These are phyloP conservation scores for Euclidia mi DNA, from an alignment of 2,888 invertebrate species.

Conservation along the genomic window DNA sequence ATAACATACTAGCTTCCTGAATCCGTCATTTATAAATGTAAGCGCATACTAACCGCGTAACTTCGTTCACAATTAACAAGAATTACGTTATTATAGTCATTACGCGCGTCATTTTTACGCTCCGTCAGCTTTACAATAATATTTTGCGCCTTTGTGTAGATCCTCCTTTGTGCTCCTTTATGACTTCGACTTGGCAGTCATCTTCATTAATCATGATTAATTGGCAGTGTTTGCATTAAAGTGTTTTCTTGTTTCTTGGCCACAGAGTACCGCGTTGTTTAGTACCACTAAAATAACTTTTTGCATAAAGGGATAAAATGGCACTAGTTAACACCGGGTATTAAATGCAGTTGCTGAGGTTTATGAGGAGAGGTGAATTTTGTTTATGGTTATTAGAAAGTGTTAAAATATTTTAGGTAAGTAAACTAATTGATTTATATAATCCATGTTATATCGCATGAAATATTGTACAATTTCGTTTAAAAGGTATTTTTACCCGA, in stretches of 20 bases:
- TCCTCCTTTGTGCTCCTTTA: constrained; percentile 36
- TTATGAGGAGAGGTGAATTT: too few species aligned
- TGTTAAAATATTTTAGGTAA: too few species aligned
- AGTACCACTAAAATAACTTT: background rate
- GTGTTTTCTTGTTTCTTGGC: constrained; percentile 9
- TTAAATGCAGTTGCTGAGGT: too few species aligned
- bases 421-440: too few species aligned
- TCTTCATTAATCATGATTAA: constrained; percentile 50
- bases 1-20: too few species aligned
- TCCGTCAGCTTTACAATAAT: constrained; percentile 26
- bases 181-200: constrained; percentile 34
- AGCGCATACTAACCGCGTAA: background rate
- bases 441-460: too few species aligned
- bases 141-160: constrained; percentile 40
- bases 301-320: background rate
- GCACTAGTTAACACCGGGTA: too few species aligned
- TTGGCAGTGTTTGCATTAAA: constrained; percentile 7
- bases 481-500: too few species aligned
- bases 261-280: constrained; percentile 9
- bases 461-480: too few species aligned
- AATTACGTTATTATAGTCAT: constrained; percentile 21
- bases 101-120: constrained; percentile 41
- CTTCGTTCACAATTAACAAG: constrained; percentile 26
- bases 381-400: too few species aligned
- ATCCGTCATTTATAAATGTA: too few species aligned